Percentiles rank a stretch among this genome's conserved stretches.
These are phyloP conservation scores for Cettia cetti DNA, from an alignment of 2,113 vertebrate species.

Conservation along the genomic window DNA sequence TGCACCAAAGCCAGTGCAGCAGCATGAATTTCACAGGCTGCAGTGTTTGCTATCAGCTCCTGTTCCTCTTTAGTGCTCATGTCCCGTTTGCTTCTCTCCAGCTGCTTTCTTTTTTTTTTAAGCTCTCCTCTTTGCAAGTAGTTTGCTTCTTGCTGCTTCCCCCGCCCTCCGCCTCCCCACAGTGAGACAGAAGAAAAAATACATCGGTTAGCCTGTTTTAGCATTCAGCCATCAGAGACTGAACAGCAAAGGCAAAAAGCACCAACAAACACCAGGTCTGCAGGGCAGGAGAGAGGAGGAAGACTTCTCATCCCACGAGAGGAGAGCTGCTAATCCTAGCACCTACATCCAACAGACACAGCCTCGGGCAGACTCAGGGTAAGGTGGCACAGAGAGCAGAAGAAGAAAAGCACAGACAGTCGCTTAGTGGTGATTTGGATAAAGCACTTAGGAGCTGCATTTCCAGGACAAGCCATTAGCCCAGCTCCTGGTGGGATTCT, in stretches of 20 bases:
- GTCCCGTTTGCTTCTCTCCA: not conserved
- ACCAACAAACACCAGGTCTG: not conserved
- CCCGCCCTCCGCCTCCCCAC: too few species aligned
- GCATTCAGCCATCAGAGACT: not conserved
- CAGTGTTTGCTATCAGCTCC: accelerated
- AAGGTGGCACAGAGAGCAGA: not conserved
- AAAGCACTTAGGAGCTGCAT: not conserved
- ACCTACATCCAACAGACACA: not conserved
- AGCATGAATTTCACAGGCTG: accelerated
- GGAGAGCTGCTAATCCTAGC: not conserved
- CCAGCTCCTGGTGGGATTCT: not conserved
- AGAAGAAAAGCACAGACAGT: not conserved
- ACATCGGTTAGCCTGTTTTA: not conserved
- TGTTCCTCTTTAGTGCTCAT: not conserved
- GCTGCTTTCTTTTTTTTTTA: not conserved
- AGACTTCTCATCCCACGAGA: not conserved
- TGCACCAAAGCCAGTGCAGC: not conserved
- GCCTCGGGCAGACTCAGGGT: not conserved
- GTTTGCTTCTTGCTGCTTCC: not conserved
- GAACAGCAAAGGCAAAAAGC: not conserved
- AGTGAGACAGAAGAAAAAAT: not conserved
- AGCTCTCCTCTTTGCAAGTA: not conserved
- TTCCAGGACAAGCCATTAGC: not conserved
- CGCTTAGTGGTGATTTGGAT: not conserved
- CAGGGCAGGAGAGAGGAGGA: not conserved